phyloP scores from a whole-genome alignment of 2,797 vertebrate species.

The Parauchenoglanis ngamensis region DNA sequence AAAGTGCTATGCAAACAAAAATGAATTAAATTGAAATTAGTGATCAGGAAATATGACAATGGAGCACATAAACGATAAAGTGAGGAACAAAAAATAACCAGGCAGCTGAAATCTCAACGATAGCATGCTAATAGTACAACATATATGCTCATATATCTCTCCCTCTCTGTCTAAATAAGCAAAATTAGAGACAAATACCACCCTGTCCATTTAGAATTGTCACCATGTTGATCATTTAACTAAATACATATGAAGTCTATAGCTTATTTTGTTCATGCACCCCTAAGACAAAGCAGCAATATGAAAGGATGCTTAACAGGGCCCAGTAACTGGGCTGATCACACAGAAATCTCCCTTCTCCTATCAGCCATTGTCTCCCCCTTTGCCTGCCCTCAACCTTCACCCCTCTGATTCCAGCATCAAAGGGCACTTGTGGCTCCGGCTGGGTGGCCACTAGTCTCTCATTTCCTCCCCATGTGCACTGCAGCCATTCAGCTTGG shows the following conservation, averaged over 20 bases:
- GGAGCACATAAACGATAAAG: not conserved
- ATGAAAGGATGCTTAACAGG: conserved; percentile 8
- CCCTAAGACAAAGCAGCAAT: not conserved
- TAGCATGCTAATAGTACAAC: not conserved
- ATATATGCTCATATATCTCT: not conserved
- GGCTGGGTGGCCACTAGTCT: conserved; percentile 77
- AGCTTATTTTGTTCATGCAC: not conserved
- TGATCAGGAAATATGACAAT: not conserved
- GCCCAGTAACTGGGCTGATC: not conserved
- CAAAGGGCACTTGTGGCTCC: conserved; percentile 76
- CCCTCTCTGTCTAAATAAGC: not conserved
- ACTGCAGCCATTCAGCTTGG: conserved; percentile 71
- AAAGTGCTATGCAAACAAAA: not conserved
- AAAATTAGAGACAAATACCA: not conserved
- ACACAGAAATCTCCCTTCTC: not conserved
- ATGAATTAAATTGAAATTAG: not conserved
- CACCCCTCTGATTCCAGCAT: conserved; percentile 63
- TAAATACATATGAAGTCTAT: not conserved
- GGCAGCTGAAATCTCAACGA: not conserved
- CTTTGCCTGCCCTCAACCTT: conserved; percentile 39
- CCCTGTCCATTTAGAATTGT: not conserved
- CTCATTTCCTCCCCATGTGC: conserved; percentile 75
- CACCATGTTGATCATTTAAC: not conserved
- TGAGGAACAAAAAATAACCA: not conserved
- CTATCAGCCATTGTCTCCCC: conserved; percentile 18